Percentiles rank a stretch among this genome's conserved stretches.
Evolutionary conservation across 2,888 invertebrate species (phyloP).

Genomic region (Brenthis daphne): DNA sequence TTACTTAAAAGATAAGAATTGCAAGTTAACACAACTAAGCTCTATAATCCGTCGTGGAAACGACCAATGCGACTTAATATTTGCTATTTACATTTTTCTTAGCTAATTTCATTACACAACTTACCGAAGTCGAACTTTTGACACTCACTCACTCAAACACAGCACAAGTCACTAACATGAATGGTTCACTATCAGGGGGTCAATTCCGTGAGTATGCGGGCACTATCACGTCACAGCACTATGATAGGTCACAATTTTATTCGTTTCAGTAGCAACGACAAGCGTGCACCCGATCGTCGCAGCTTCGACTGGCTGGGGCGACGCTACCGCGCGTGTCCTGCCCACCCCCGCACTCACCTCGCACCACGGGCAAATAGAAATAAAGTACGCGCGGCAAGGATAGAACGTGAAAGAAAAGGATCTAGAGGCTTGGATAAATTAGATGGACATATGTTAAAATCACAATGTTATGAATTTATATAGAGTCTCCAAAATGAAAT

Average conservation of each 20-base stretch:
- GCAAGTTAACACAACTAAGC: conserved; percentile 35
- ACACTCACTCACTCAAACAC: conserved; percentile 36
- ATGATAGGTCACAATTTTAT: conserved; percentile 57
- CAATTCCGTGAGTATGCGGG: conserved; percentile 59
- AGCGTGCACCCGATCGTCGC: conserved; percentile 60
- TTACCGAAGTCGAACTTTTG: conserved; percentile 57
- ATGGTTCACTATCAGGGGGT: conserved; percentile 52
- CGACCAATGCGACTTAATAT: conserved; percentile 46
- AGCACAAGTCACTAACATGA: conserved; percentile 68
- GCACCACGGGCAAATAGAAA: conserved; percentile 78
- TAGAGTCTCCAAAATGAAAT: too few relatives aligned
- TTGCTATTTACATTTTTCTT: conserved; percentile 21
- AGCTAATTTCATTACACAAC: conserved; percentile 41
- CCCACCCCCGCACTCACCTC: conserved; percentile 67
- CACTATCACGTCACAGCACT: conserved; percentile 70
- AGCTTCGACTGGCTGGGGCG: conserved; percentile 80
- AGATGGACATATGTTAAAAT: conserved; percentile 7
- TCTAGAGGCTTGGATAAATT: conserved; percentile 35
- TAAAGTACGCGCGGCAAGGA: conserved; percentile 78
- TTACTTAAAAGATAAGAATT: conserved; percentile 38
- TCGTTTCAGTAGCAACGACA: conserved; percentile 49
- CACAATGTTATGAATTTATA: background rate
- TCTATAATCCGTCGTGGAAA: conserved; percentile 30
- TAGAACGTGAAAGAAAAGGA: conserved; percentile 67
- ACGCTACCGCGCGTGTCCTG: conserved; percentile 76